These are phyloP conservation scores for Paraplagusia blochii DNA, from an alignment of 2,113 vertebrate genomes.

Conservation along the genomic window DNA sequence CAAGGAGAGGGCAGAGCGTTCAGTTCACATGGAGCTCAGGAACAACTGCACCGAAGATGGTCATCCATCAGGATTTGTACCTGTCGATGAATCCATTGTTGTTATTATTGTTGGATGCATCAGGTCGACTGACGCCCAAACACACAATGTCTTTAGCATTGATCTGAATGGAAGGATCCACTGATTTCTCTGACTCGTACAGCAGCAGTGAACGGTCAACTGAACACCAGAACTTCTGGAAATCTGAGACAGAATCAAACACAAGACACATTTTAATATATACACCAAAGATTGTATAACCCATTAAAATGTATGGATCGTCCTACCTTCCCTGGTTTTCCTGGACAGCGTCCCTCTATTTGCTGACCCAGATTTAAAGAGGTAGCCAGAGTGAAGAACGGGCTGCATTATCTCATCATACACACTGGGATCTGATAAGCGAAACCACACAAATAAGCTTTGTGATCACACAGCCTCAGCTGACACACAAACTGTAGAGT, in stretches of 20 bases:
- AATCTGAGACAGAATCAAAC: constrained; percentile 81
- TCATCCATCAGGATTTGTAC: constrained; percentile 13
- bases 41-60: background rate
- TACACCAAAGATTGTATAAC: no score
- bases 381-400: constrained; percentile 81
- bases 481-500: background rate
- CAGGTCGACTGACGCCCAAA: constrained; percentile 78
- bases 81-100: constrained; percentile 75
- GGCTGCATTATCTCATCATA: constrained; percentile 94
- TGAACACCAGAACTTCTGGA: constrained; percentile 85
- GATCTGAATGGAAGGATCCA: constrained; percentile 77
- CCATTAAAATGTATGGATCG: no score
- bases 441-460: background rate
- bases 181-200: constrained; percentile 80
- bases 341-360: constrained; percentile 74
- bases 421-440: constrained; percentile 58
- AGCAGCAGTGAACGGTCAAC: constrained; percentile 81
- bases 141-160: constrained; percentile 79
- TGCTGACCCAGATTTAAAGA: constrained; percentile 78
- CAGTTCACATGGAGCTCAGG: background rate
- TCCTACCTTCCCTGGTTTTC: constrained; percentile 82
- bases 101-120: constrained; percentile 53
- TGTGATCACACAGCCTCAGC: background rate
- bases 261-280: no score
- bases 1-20: background rate